Conservation (phyloP, 1,140 invertebrate genomes). For the Caerostris darwini region DNA sequence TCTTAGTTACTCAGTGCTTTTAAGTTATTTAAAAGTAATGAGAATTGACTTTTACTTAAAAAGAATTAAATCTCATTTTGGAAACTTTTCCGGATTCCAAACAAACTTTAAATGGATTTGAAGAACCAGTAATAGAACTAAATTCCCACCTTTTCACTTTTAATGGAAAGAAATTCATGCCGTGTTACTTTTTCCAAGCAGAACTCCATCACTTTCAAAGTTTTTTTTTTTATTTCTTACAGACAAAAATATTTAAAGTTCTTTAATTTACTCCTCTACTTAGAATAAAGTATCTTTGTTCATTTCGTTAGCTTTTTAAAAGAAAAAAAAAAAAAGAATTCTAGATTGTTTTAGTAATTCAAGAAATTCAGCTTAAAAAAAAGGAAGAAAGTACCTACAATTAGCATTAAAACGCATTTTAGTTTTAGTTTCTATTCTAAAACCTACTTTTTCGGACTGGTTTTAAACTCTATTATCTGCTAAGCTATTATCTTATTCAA, state of each 20-base stretch:
- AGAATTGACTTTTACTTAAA: no score
- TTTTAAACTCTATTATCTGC: not conserved
- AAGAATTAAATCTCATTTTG: no score
- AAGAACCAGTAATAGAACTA: no score
- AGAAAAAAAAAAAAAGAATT: not conserved
- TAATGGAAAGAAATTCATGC: not conserved
- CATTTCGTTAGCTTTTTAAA: not conserved
- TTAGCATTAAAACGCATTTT: not conserved
- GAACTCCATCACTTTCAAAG: no score
- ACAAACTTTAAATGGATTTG: no score
- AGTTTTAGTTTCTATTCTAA: not conserved
- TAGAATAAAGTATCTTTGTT: no score
- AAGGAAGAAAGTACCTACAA: not conserved
- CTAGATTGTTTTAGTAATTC: not conserved
- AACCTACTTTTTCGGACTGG: not conserved
- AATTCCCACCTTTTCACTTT: not conserved
- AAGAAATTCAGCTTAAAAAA: not conserved
- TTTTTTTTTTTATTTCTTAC: not conserved
- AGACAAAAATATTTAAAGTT: no score
- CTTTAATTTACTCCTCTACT: no score
- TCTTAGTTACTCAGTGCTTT: no score
- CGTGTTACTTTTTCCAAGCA: no score
- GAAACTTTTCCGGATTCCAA: no score
- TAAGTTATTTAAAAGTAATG: no score
- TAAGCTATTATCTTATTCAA: not conserved